Base-by-base conservation (phyloP, 2,888 invertebrate species). In the Drepana falcataria region DNA sequence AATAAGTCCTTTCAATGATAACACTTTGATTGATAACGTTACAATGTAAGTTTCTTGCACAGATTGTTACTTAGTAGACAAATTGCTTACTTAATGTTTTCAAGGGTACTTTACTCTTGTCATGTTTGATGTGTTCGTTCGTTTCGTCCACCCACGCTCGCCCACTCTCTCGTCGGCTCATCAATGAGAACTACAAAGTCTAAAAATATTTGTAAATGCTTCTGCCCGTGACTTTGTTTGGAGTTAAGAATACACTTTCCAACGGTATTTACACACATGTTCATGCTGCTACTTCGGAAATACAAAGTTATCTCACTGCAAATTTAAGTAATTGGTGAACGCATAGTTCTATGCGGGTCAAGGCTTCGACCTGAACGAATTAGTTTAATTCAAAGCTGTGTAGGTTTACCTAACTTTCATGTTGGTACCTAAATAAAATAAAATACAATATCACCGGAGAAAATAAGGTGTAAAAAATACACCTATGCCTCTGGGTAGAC, bases 1-100 rank as follows among this genome's bases (percentile, higher is more conserved):
- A 83, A 83, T 80, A 69, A 71, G 71, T 70, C 71, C 74, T 72
- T 71, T 75, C 70, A 71, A 63, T 61, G 57, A 71, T 76, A 77
- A 77, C 72, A 75, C 69, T 62, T 63, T 73, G 79, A 77, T 79
- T 77, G 62, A 68, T 63, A 64, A 55, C 54, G 60, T 53, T 55
- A 61, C 63, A 66, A 40, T 57, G 64, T 48, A 60, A 63, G 63
- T 64, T 63, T 61, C 56, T 55, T 49, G 52, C 49, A 53, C 52
- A 44, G 44, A 9, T 44, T 54, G 53, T 35, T 47, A 51, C 53
- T 53, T 54, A 53, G 51, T 47, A 47, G 44, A 48, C 51, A 58
- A 55, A 55, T 55, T 47, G 55, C 53, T 58, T 55, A 51, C 35
- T 51, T 54, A 57, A 57, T 48, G 51, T 44, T 9, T 3, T 9